A percentile compares a stretch with the other conserved stretches of the same genome.
phyloP scores from a whole-genome alignment of 2,797 vertebrate species.

The Buphagus erythrorhynchus region DNA sequence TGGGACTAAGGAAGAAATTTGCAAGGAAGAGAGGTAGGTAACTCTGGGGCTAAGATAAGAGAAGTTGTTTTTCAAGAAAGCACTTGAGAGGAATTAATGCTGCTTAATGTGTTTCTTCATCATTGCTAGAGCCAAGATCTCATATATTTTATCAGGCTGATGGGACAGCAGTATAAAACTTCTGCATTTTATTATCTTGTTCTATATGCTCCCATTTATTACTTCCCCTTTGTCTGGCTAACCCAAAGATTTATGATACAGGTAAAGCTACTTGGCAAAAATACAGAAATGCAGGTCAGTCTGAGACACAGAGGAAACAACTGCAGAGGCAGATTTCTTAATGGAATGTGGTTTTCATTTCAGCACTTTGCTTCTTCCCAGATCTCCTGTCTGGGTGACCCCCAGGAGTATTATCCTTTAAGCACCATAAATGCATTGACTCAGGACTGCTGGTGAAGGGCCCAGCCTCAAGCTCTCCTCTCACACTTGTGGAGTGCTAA shows the following conservation, averaged over 20 bases:
- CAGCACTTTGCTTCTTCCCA: not conserved
- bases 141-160: not conserved
- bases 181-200: conserved; percentile 9
- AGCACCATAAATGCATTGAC: not conserved
- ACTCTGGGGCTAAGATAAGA: conserved; percentile 9
- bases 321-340: not conserved
- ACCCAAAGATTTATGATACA: not conserved
- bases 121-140: not conserved
- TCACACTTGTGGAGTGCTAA: not conserved
- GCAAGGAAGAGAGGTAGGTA: not conserved
- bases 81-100: not conserved
- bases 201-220: conserved; percentile 22
- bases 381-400: not conserved
- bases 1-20: conserved; percentile 3
- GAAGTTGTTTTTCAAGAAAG: not conserved
- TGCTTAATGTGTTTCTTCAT: not conserved
- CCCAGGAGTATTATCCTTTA: not conserved
- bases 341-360: not conserved
- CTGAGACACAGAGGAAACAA: not conserved
- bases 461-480: not conserved
- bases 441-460: not conserved
- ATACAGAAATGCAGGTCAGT: conserved; percentile 8
- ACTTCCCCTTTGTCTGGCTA: conserved; percentile 28
- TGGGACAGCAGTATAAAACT: not conserved
- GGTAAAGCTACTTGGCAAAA: conserved; percentile 32